Base-by-base conservation (phyloP, 2,797 vertebrate genomes). In the Rhincodon typus region DNA sequence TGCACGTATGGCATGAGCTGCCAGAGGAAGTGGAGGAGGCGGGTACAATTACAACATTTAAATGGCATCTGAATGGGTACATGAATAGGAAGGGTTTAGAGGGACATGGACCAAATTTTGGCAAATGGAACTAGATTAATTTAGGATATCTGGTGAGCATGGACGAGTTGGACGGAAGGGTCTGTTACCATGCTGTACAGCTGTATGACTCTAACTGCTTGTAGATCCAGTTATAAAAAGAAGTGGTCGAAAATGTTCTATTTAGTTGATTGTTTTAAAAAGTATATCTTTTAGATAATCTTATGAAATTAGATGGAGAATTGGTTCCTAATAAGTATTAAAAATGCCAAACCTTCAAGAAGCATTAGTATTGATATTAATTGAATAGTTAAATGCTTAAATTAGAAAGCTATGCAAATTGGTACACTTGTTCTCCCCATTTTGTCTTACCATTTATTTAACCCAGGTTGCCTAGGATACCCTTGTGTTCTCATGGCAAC, bases 401-500 rank as follows among this genome's bases (percentile, higher is more conserved):
- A n/a, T 91, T 19, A 38, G 34, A 91, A 91, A 66, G 17, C 88
- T n/a, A 38, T 57, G 66, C 62, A n/a, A 66, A 67, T 91, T 66
- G 57, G 34, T 38, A 5, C 21, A 66, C 88, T 38, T 66, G 34
- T n/a, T 23, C 57, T n/a, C 50, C 50, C 53, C 46, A 57, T 67
- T 67, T 62, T 66, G 57, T 66, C 66, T 84, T 66, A 67, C 57
- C 66, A 91, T 91, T 84, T 91, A 67, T 91, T n/a, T 62, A 91
- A 67, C 15, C 57, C 6, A 23, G 88, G 88, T 91, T 91, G 88
- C 34, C 88, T 91, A 66, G 88, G 88, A 66, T 67, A 91, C 88
- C 21, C 34, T 91, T n/a, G 5, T 38, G 88, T 91, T 91, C 34
- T 91, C 88, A 91, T 91, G 62, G 88, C 57, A 91, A 91, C 88